Conservation (phyloP, 1,140 invertebrate species). For the Zaprionus kolodkinae region DNA sequence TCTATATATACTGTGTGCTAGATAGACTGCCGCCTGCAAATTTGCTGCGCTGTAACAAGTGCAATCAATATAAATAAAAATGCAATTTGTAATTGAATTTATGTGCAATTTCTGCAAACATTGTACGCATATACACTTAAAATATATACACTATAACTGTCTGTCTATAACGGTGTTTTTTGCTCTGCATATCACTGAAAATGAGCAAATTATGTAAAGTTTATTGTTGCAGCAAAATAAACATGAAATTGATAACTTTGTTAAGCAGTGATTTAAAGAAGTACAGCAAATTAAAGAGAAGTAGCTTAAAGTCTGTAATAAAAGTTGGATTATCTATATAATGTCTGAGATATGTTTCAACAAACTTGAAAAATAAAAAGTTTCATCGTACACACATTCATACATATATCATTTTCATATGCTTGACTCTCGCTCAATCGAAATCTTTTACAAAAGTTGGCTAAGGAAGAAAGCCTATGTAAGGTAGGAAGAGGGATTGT, state of each 20-base stretch:
- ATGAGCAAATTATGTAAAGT: conserved; percentile 12
- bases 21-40: conserved; percentile 11
- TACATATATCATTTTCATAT: conserved; percentile 17
- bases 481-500: background rate
- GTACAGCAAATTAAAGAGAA: background rate
- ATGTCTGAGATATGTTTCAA: background rate
- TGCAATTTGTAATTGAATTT: conserved; percentile 43
- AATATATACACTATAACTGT: background rate
- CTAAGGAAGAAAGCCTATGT: conserved; percentile 1
- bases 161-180: background rate
- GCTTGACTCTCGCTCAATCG: conserved; percentile 24
- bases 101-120: conserved; percentile 4
- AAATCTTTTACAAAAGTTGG: background rate
- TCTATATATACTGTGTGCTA: too few species aligned
- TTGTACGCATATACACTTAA: background rate
- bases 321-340: background rate
- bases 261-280: background rate
- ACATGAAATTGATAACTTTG: conserved; percentile 6
- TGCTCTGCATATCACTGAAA: background rate
- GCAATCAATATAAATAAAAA: conserved; percentile 39
- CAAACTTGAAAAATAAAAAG: background rate
- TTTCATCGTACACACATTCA: background rate
- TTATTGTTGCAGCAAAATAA: conserved; percentile 3
- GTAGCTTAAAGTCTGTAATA: background rate
- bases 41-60: conserved; percentile 20